Percentiles rank a stretch among this genome's conserved stretches.
phyloP scores from a whole-genome alignment of 2,113 vertebrate genomes.

The Chamaea fasciata region DNA sequence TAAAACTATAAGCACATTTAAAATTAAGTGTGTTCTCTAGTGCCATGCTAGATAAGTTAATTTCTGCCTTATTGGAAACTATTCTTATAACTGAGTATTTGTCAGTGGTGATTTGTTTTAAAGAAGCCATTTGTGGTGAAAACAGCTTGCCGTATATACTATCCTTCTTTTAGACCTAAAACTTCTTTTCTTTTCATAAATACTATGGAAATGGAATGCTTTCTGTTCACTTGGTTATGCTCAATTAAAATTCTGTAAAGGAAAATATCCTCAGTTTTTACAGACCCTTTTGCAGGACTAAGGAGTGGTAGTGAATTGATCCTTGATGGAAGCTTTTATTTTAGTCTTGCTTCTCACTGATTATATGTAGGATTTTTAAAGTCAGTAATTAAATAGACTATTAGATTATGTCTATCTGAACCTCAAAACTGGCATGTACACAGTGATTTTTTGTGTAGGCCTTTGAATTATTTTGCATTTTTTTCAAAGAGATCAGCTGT shows the following conservation, averaged over 20 bases:
- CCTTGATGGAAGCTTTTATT: neutral
- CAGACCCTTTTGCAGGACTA: neutral
- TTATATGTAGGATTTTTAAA: neutral
- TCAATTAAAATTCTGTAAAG: constrained; percentile 20
- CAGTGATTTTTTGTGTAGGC: neutral
- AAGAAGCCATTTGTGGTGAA: neutral
- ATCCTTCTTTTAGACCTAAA: neutral
- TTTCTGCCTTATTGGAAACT: neutral
- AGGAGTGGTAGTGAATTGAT: neutral
- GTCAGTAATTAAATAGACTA: neutral
- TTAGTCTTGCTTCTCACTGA: neutral
- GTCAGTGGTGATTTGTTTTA: neutral
- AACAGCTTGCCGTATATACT: neutral
- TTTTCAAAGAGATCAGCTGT: neutral
- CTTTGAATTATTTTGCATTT: neutral
- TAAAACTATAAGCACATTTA: neutral
- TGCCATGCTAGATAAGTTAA: constrained; percentile 6
- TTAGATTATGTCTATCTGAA: neutral
- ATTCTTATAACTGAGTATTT: neutral
- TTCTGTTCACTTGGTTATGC: neutral
- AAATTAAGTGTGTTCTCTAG: neutral
- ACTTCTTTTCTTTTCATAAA: neutral
- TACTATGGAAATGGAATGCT: neutral
- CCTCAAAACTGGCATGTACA: neutral
- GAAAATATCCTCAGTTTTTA: neutral